A percentile compares a stretch with the other conserved stretches of the same genome.
Evolutionary conservation across 2,113 vertebrate species (phyloP).

Genomic region (Prietella phreatophila): DNA sequence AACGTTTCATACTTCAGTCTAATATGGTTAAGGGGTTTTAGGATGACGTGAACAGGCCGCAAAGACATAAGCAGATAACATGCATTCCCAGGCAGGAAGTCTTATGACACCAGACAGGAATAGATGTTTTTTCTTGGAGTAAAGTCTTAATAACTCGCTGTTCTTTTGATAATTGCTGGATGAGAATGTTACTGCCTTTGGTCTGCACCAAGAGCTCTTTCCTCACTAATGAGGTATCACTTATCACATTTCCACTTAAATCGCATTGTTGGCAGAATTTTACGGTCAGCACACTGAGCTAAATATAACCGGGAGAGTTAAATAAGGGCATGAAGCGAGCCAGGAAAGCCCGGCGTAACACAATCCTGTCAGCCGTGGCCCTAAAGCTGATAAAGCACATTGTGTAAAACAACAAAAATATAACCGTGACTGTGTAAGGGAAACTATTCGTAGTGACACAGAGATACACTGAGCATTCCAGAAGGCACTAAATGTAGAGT

Average conservation of each 20-base stretch:
- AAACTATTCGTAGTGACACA: conserved; percentile 74
- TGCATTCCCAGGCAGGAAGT: conserved; percentile 26
- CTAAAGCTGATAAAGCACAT: conserved; percentile 68
- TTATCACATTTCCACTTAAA: conserved; percentile 66
- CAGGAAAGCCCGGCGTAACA: conserved; percentile 75
- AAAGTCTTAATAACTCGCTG: conserved; percentile 40
- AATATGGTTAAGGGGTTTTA: background rate
- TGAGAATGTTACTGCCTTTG: conserved; percentile 38
- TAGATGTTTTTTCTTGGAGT: conserved; percentile 18
- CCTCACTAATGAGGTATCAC: conserved; percentile 60
- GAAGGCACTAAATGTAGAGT: no score
- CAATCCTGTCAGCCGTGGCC: conserved; percentile 60
- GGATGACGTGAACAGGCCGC: conserved; percentile 20
- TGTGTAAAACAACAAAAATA: conserved; percentile 74
- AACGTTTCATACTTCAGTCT: background rate
- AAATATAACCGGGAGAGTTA: conserved; percentile 75
- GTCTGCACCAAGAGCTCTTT: conserved; percentile 49
- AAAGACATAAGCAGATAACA: conserved; percentile 11
- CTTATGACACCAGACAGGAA: background rate
- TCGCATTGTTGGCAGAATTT: conserved; percentile 74
- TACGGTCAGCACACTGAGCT: conserved; percentile 66
- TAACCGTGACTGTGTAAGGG: conserved; percentile 70
- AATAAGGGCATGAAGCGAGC: conserved; percentile 74
- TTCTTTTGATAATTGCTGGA: conserved; percentile 24
- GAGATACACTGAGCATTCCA: no score